A percentile compares a stretch with the other conserved stretches of the same genome.
phyloP scores from a whole-genome alignment of 2,888 invertebrate genomes.

The Altica lythri region DNA sequence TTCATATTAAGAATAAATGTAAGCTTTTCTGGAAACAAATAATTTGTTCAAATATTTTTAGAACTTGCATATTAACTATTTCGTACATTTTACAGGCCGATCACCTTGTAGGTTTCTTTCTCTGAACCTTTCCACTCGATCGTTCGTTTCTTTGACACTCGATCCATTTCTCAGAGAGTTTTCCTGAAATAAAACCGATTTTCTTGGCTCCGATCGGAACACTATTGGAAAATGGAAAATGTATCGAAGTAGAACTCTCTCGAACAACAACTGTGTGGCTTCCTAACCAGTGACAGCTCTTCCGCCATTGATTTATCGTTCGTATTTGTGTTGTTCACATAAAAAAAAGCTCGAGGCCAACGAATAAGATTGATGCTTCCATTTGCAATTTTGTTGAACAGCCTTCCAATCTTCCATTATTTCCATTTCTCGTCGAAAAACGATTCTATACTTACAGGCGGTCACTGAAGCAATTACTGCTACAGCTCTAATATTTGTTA shows the following conservation, averaged over 20 bases:
- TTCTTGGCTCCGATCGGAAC: conserved; percentile 17
- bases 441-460: too few relatives aligned
- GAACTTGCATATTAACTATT: too few relatives aligned
- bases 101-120: too few relatives aligned
- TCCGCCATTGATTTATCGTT: conserved; percentile 57
- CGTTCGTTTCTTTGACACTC: conserved; percentile 16
- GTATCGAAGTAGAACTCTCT: conserved; percentile 35
- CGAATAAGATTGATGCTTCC: conserved; percentile 55
- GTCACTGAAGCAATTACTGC: too few relatives aligned
- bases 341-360: conserved; percentile 51
- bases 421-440: not conserved
- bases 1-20: too few relatives aligned
- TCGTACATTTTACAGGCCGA: too few relatives aligned
- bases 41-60: too few relatives aligned
- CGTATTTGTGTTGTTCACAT: conserved; percentile 55
- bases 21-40: too few relatives aligned
- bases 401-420: conserved; percentile 11
- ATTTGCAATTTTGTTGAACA: conserved; percentile 47
- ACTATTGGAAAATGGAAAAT: conserved; percentile 33
- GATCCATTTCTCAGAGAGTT: conserved; percentile 21
- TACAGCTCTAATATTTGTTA: too few relatives aligned
- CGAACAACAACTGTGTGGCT: conserved; percentile 42
- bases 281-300: conserved; percentile 54
- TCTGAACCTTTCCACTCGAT: too few relatives aligned
- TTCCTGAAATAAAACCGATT: conserved; percentile 13